Evolutionary conservation across 2,113 vertebrate species (phyloP), one percentile per base, ranked within the genome.

Genomic region (Boleophthalmus pectinirostris): DNA sequence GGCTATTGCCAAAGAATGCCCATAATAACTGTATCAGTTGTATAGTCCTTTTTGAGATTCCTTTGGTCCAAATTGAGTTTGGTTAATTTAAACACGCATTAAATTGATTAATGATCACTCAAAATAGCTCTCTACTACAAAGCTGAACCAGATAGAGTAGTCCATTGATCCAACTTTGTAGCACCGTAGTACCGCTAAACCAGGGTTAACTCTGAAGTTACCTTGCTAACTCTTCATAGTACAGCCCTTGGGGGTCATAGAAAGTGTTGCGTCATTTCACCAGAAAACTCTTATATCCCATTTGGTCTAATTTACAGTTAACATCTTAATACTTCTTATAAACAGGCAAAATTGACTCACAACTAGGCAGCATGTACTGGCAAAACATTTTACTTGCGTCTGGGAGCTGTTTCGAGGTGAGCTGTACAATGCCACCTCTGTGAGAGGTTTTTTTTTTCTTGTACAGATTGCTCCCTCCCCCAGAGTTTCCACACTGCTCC

Each of bases 391-490:
- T 47, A 47, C 35, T 47, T 45, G 38, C 65, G 7, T 66, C 11
- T 47, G 33, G 68, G 70, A 72, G 73, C 66, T 35, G 21, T 56
- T 70, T 46, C 66, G 49, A 73, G 72, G 29, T 74, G 53, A 29
- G 25, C 35, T 13, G 65, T 69, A 87, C 85, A 87, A 85, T 79
- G 77, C 63, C 65, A 38, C 47, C 69, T 78, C 68, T 85, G 85
- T 85, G 69, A 56, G 56, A 72, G 63, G n/a, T n/a, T 53, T 43
- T 14, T 33, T 11, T 47, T 74, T 69, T 75, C 61, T 66, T 68
- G 21, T 64, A 66, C 71, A 69, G 69, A 47, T 78, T 24, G 23
- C 51, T 24, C 24, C 54, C 46, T 57, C 63, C 47, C 53, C 35
- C 38, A 54, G 58, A 61, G 29, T 67, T 57, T 64, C 46, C 73